These are phyloP conservation scores for Eristalinus aeneus DNA, from an alignment of 2,888 invertebrate species.

Conservation along the genomic window DNA sequence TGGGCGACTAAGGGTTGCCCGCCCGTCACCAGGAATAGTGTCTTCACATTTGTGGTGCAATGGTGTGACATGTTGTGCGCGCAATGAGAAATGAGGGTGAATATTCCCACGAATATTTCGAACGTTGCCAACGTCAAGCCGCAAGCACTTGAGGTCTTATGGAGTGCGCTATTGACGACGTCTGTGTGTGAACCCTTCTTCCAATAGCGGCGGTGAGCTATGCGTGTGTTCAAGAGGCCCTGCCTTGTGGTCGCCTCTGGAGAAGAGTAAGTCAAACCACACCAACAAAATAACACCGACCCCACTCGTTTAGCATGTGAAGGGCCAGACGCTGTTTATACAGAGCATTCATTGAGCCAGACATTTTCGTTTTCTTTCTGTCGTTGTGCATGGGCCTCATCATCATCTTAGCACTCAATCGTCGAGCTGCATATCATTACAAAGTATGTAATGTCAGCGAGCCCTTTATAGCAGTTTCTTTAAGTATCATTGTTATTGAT, in stretches of 20 bases:
- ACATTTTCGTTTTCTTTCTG: slow-evolving; percentile 33
- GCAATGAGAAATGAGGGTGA: slow-evolving; percentile 61
- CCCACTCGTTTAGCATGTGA: slow-evolving; percentile 56
- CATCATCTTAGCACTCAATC: slow-evolving; percentile 41
- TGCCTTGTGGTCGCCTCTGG: slow-evolving; percentile 47
- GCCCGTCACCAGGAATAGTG: slow-evolving; percentile 27
- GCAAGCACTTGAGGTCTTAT: slow-evolving; percentile 53
- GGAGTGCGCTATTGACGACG: slow-evolving; percentile 52
- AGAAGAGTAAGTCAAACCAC: not conserved
- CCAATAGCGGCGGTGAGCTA: slow-evolving; percentile 39
- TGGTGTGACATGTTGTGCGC: slow-evolving; percentile 56
- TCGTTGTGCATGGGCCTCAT: slow-evolving; percentile 32
- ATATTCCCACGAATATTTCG: slow-evolving; percentile 68
- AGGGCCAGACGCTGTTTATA: slow-evolving; percentile 55
- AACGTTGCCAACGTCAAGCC: slow-evolving; percentile 48
- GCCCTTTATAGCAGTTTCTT: slow-evolving; percentile 38
- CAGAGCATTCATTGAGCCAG: slow-evolving; percentile 50
- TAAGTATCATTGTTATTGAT: slow-evolving; percentile 61
- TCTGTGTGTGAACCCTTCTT: slow-evolving; percentile 54
- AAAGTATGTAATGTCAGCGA: slow-evolving; percentile 45
- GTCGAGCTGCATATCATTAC: slow-evolving; percentile 65
- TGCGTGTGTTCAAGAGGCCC: slow-evolving; percentile 63
- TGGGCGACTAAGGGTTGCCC: slow-evolving; percentile 66
- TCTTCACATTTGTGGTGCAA: slow-evolving; percentile 17
- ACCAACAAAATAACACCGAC: slow-evolving; percentile 23